Conservation (phyloP, 2,888 invertebrate genomes). For the Noctuana brunneofusca region DNA sequence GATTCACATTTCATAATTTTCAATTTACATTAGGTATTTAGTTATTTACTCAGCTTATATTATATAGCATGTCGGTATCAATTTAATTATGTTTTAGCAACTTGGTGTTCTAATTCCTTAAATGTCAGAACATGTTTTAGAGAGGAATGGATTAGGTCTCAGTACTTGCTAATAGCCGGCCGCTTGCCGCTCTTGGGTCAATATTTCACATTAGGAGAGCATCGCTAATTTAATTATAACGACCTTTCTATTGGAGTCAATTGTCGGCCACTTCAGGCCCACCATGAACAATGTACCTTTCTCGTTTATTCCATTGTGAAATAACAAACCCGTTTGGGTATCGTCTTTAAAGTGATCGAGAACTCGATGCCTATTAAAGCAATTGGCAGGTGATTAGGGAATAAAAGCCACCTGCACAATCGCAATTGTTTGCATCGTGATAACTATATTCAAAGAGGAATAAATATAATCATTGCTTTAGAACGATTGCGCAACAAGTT, state of each 20-base stretch:
- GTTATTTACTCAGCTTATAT: not conserved
- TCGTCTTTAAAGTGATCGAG: constrained; percentile 45
- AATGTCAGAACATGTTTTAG: constrained; percentile 16
- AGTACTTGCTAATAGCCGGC: constrained; percentile 7
- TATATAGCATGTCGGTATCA: not conserved
- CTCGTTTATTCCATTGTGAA: constrained; percentile 50
- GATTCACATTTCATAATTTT: not conserved
- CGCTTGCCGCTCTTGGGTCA: constrained; percentile 37
- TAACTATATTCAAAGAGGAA: constrained; percentile 28
- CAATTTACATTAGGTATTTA: constrained; percentile 9
- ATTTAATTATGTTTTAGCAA: constrained; percentile 10
- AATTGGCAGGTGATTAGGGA: constrained; percentile 57
- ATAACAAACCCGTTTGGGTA: constrained; percentile 47
- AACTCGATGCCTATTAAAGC: constrained; percentile 51
- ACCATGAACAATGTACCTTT: constrained; percentile 33
- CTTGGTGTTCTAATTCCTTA: constrained; percentile 15
- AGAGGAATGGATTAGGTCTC: constrained; percentile 19
- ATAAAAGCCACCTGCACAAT: constrained; percentile 49
- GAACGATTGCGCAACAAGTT: constrained; percentile 38
- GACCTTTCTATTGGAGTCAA: constrained; percentile 76
- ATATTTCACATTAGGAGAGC: constrained; percentile 56
- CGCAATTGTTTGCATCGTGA: constrained; percentile 43
- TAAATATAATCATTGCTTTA: constrained; percentile 36
- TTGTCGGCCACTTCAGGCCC: constrained; percentile 45
- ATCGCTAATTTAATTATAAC: constrained; percentile 68